Evolutionary conservation across 2,113 vertebrate genomes (phyloP), one percentile per base, ranked within the genome.

Genomic region (Upupa epops): DNA sequence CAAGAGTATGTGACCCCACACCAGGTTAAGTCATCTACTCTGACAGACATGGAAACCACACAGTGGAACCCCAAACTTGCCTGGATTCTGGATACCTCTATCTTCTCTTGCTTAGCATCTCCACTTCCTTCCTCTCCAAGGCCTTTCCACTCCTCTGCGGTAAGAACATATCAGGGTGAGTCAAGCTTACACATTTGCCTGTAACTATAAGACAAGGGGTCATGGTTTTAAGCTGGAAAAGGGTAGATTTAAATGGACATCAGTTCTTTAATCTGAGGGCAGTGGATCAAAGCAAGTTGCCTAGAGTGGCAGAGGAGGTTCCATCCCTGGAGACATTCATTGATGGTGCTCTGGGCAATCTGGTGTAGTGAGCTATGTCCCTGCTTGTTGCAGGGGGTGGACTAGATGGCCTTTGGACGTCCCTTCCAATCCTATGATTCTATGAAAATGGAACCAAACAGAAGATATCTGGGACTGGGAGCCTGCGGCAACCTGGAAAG

Each of bases 51-150:
- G 31, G 49, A 59, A 70, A 64, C 8, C 9, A 25, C 28, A 37
- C 17, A 9, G 64, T 17, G 17, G 21, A 64, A 31, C 5, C 46
- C 25, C 46, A 31, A 18, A n/a, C 18, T 36, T 34, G 29, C 21
- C 17, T 34, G n/a, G 49, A 51, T 34, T 21, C 34, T 34, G 54
- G 58, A 52, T 11, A 42, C 3, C 0, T 5, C 1, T 3, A 17
- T 40, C 36, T 76, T 56, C 24, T 54, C 25, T 29, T 6, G 5
- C 17, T 72, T 40, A 29, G 17, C 6, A 32, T 51, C 36, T 8
- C 19, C 10, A 29, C 1, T 3, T 24, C 45, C 1, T 3, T 24
- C 45, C 31, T 59, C 34, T 37, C 45, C 46, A 34, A 77, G 73
- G 45, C 32, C 32, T 28, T 85, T 31, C 22, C 42, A 59, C 5